Conservation (phyloP, 2,797 vertebrate species). For the Poeciliopsis gracilis region DNA sequence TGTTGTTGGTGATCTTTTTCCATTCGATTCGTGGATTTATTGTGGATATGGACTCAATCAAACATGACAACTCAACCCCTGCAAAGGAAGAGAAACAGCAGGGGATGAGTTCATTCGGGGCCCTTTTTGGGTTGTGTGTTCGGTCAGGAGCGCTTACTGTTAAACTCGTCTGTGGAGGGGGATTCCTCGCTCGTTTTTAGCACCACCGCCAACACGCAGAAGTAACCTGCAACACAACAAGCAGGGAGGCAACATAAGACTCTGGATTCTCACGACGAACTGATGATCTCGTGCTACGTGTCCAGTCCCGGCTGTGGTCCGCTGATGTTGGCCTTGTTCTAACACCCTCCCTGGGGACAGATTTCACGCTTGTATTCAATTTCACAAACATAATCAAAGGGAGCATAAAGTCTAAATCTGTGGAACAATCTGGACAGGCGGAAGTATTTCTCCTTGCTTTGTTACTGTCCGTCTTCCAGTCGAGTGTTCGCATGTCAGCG, state of each 20-base stretch:
- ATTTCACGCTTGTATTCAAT: constrained; percentile 46
- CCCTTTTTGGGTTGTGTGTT: background rate
- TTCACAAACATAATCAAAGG: constrained; percentile 62
- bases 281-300: constrained; percentile 38
- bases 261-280: constrained; percentile 36
- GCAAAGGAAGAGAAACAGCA: constrained; percentile 19
- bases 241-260: constrained; percentile 42
- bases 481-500: constrained; percentile 35
- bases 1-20: constrained; percentile 93
- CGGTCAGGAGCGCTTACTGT: constrained; percentile 84
- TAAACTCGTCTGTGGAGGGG: constrained; percentile 94
- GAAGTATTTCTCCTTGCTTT: constrained; percentile 46
- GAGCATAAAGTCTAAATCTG: constrained; percentile 31
- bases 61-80: constrained; percentile 92
- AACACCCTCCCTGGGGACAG: constrained; percentile 38
- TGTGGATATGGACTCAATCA: constrained; percentile 90
- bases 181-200: constrained; percentile 84
- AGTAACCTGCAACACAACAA: constrained; percentile 82
- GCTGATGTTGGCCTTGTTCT: constrained; percentile 32
- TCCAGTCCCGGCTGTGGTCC: constrained; percentile 44
- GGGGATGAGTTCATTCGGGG: background rate
- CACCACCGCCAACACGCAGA: constrained; percentile 84
- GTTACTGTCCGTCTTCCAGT: constrained; percentile 67
- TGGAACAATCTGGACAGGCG: constrained; percentile 35
- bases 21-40: constrained; percentile 91